phyloP scores from a whole-genome alignment of 2,797 vertebrate species.

The Heterohyrax brucei region DNA sequence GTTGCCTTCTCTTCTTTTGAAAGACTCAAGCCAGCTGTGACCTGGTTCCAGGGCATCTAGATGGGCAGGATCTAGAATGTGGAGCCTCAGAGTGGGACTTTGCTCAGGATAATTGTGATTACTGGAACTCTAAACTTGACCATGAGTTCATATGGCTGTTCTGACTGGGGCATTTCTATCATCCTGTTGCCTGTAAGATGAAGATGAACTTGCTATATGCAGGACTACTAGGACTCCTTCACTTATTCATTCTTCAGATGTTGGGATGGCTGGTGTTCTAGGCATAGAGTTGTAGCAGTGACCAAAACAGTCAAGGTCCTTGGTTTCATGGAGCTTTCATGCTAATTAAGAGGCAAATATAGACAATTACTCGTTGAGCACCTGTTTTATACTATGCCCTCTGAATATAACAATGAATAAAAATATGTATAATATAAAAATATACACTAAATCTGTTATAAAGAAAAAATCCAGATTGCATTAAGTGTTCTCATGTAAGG shows the following conservation, averaged over 20 bases:
- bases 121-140: background rate
- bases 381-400: background rate
- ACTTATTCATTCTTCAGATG: background rate
- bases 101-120: background rate
- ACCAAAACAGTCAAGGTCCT: background rate
- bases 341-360: conserved; percentile 45
- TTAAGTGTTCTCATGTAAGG: background rate
- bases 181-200: background rate
- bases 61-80: background rate
- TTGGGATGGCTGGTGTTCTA: background rate
- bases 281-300: background rate
- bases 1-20: background rate
- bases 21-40: background rate
- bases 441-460: conserved; percentile 6
- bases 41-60: background rate
- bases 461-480: background rate
- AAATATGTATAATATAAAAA: background rate
- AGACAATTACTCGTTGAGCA: background rate
- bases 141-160: background rate
- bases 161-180: background rate
- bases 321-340: background rate
- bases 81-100: background rate
- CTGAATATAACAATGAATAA: background rate
- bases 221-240: background rate
- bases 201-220: background rate